Base-by-base conservation (phyloP, 2,113 vertebrate species). In the Anas platyrhynchos region DNA sequence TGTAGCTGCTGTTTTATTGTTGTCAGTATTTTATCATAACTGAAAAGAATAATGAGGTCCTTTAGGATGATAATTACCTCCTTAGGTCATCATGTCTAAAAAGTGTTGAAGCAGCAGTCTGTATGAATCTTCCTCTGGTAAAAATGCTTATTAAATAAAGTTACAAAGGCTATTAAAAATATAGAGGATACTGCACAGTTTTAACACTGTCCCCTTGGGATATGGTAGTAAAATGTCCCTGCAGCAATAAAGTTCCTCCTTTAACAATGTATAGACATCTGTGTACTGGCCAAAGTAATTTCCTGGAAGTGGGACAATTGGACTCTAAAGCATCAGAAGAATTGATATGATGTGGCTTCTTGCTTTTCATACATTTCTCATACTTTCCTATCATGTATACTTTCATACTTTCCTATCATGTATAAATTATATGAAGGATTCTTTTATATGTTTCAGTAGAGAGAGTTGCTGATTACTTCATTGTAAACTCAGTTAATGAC, bases 1-100 rank as follows among this genome's bases (percentile, higher is more conserved):
- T 50, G 15, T n/a, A 85, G 44, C 12, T 59, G 34, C 43, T 86
- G 11, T 77, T 94, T 80, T 77, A 72, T 25, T 43, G 25, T 66
- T 88, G 50, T 20, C 34, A 72, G 54, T 83, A 71, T 79, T 92
- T 91, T 88, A 63, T 80, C 59, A 65, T 83, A 81, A 38, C 34
- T 87, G 63, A 66, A 91, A 81, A 68, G 34, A 85, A 75, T 93
- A 95, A 96, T 93, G 86, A 96, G n/a, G 67, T 77, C 72, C n/a
- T 95, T 93, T 66, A 88, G 59, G 82, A 78, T 34, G 34, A 74
- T 88, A 88, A 93, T 96, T 95, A 97, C 4, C 68, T 96, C 86
- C 34, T 63, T 82, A 69, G 78, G 38, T 88, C 83, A 82, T 79
- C 23, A 9, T 59, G 16, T 71, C 46, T 84, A 83, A 69, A 83